Conservation (phyloP, 2,888 invertebrate genomes). For the Drymonia ruficornis region DNA sequence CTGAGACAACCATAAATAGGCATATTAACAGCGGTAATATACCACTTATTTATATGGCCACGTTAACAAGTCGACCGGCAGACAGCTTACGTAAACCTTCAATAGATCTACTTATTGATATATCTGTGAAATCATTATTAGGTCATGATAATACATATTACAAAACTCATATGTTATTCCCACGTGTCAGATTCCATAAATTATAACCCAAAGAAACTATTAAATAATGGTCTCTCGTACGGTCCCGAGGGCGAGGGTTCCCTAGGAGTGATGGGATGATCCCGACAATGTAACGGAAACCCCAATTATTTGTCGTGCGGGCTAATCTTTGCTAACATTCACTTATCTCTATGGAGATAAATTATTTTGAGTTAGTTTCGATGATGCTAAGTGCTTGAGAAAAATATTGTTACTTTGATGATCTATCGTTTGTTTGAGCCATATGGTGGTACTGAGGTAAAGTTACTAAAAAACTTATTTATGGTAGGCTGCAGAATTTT, state of each 20-base stretch:
- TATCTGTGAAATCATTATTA: too few relatives aligned
- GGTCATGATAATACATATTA: too few relatives aligned
- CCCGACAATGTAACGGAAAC: conserved; percentile 24
- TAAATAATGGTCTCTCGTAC: conserved; percentile 1
- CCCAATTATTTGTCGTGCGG: conserved; percentile 24
- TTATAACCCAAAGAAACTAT: background rate
- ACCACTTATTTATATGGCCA: background rate
- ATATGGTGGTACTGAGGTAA: too few relatives aligned
- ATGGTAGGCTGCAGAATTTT: too few relatives aligned
- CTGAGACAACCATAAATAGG: background rate
- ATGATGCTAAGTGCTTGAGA: background rate
- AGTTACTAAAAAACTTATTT: too few relatives aligned
- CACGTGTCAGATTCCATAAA: background rate
- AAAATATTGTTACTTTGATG: too few relatives aligned
- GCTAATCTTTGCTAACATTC: conserved; percentile 15
- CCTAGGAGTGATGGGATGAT: background rate
- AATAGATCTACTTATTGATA: too few relatives aligned
- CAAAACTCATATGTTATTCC: background rate
- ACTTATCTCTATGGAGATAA: conserved; percentile 5
- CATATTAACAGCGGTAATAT: background rate
- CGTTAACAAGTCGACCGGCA: background rate
- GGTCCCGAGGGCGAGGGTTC: background rate
- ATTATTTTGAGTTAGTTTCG: background rate
- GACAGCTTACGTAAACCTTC: background rate
- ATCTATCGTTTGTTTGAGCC: too few relatives aligned